Evolutionary conservation across 1,140 invertebrate genomes (phyloP).

Genomic region (Stegodyphus dumicola): DNA sequence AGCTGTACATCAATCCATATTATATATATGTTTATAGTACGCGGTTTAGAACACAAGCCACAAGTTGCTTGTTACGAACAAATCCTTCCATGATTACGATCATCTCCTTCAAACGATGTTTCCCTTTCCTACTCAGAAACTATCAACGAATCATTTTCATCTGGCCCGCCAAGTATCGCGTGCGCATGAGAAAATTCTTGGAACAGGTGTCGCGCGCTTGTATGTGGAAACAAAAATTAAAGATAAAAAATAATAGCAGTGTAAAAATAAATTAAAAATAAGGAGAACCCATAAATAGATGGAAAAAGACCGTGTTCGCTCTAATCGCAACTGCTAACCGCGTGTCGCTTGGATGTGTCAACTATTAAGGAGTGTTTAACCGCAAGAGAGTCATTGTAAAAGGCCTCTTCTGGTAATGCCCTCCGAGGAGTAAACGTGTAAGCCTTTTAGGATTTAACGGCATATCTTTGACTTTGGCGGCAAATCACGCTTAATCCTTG

Average conservation of each 20-base stretch:
- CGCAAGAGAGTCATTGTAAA: conserved; percentile 53
- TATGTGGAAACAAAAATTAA: neutral
- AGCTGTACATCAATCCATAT: no score
- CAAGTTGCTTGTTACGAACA: no score
- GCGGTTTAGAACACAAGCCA: no score
- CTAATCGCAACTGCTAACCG: conserved; percentile 41
- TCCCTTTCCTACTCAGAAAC: no score
- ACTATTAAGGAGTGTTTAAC: conserved; percentile 61
- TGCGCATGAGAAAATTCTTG: conserved; percentile 27
- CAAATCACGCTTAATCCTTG: conserved; percentile 59
- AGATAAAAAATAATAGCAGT: neutral
- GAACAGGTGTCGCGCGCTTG: conserved; percentile 29
- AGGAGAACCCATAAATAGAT: neutral
- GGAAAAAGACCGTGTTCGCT: neutral
- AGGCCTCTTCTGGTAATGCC: conserved; percentile 56
- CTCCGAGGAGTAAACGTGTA: conserved; percentile 57
- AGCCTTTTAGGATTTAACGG: conserved; percentile 62
- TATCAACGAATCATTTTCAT: no score
- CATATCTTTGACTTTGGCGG: conserved; percentile 62
- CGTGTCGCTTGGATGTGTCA: conserved; percentile 49
- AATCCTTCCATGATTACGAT: no score
- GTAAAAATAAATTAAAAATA: neutral
- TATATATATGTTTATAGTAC: no score
- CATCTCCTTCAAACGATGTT: no score
- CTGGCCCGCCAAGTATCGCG: no score